These are phyloP conservation scores for Cossypha dichroa DNA, from an alignment of 2,797 vertebrate genomes.

Conservation along the genomic window DNA sequence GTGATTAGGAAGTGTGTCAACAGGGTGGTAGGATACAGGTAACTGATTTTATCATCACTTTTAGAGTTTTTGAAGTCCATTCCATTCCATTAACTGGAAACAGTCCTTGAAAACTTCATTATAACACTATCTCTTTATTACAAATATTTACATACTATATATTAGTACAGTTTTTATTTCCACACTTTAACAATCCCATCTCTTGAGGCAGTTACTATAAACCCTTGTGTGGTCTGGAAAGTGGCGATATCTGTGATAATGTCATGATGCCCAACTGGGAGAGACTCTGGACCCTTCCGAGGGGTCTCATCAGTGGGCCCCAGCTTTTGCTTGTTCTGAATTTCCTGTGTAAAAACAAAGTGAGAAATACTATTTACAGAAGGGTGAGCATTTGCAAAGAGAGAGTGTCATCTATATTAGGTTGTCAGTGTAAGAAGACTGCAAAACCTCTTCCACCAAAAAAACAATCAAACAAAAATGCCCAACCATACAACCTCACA, in stretches of 20 bases:
- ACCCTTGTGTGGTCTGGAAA: slow-evolving; percentile 97
- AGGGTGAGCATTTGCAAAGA: not conserved
- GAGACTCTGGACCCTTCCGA: slow-evolving; percentile 90
- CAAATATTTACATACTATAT: slow-evolving; percentile 68
- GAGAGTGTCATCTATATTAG: not conserved
- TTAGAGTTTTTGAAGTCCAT: slow-evolving; percentile 8
- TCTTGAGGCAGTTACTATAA: slow-evolving; percentile 95
- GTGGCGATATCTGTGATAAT: slow-evolving; percentile 97
- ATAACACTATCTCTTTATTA: slow-evolving; percentile 59
- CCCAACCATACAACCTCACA: not conserved
- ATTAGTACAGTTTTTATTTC: slow-evolving; percentile 80
- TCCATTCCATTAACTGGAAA: slow-evolving; percentile 52
- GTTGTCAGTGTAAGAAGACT: not conserved
- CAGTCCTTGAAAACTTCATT: slow-evolving; percentile 47
- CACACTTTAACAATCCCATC: slow-evolving; percentile 98
- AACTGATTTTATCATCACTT: not conserved
- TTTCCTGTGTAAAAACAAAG: slow-evolving; percentile 82
- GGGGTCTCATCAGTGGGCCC: slow-evolving; percentile 90
- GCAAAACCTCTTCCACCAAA: not conserved
- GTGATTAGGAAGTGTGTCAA: slow-evolving; percentile 31
- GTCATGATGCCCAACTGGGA: slow-evolving; percentile 96
- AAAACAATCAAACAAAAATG: not conserved
- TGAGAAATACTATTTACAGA: not conserved
- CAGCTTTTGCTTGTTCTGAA: slow-evolving; percentile 95
- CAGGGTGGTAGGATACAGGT: not conserved